These are phyloP conservation scores for Danio tinwini DNA, from an alignment of 2,797 vertebrate genomes.

Conservation along the genomic window DNA sequence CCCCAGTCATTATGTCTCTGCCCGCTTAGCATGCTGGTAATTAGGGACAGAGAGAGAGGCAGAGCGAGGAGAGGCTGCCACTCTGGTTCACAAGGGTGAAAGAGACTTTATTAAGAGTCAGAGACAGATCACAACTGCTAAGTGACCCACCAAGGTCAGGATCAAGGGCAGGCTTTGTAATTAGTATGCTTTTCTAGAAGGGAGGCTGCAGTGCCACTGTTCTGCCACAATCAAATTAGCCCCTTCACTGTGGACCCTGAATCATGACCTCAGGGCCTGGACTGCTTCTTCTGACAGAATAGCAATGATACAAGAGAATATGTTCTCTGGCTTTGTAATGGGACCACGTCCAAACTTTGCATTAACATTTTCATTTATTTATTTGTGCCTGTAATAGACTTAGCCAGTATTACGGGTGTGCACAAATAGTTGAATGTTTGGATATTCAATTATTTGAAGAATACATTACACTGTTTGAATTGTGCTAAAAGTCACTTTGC, in stretches of 20 bases:
- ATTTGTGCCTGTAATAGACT: too few relatives aligned
- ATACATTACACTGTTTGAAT: too few relatives aligned
- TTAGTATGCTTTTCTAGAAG: slow-evolving; percentile 95
- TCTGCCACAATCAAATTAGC: slow-evolving; percentile 96
- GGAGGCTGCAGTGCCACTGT: slow-evolving; percentile 85
- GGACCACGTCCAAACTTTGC: slow-evolving; percentile 71
- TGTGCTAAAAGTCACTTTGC: too few relatives aligned
- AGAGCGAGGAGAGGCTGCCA: slow-evolving; percentile 81
- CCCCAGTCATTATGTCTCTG: slow-evolving; percentile 86
- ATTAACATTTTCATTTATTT: slow-evolving; percentile 65
- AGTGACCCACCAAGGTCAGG: slow-evolving; percentile 96
- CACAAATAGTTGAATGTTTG: too few relatives aligned
- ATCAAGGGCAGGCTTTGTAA: slow-evolving; percentile 92
- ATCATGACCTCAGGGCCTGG: slow-evolving; percentile 86
- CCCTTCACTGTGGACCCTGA: slow-evolving; percentile 89
- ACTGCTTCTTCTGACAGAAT: slow-evolving; percentile 73
- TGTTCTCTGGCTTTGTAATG: slow-evolving; percentile 64
- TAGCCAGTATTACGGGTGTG: too few relatives aligned
- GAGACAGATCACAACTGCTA: slow-evolving; percentile 97
- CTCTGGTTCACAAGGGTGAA: slow-evolving; percentile 89
- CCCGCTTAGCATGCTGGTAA: slow-evolving; percentile 88
- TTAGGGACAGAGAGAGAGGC: slow-evolving; percentile 76
- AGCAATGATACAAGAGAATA: slow-evolving; percentile 72
- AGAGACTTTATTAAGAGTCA: slow-evolving; percentile 98
- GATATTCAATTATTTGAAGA: too few relatives aligned